Conservation (phyloP, 2,113 vertebrate species). For the Scolopax mira region DNA sequence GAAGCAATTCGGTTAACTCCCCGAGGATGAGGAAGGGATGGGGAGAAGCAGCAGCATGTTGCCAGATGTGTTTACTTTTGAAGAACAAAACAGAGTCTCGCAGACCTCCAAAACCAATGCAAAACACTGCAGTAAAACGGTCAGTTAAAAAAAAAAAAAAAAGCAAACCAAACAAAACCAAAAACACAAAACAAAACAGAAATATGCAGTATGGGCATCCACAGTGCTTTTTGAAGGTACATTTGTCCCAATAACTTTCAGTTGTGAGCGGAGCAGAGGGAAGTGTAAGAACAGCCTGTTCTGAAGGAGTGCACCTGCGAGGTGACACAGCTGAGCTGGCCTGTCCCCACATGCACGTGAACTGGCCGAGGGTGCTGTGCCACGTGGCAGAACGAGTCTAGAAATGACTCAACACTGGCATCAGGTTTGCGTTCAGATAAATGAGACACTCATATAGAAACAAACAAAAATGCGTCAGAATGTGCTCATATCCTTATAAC, state of each 20-base stretch:
- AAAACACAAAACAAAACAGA: background rate
- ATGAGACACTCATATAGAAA: background rate
- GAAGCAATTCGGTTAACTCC: background rate
- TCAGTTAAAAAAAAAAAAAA: background rate
- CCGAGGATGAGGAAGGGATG: background rate
- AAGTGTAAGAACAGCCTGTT: background rate
- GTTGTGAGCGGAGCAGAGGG: background rate
- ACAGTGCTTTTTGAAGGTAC: background rate
- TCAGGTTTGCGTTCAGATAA: background rate
- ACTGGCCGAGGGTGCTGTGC: fast-evolving
- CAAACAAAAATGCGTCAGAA: background rate
- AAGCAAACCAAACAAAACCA: background rate
- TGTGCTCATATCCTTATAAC: background rate
- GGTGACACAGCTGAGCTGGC: background rate
- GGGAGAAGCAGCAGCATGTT: background rate
- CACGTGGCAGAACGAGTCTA: fast-evolving
- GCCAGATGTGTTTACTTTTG: background rate
- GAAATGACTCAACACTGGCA: background rate
- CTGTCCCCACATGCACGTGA: background rate
- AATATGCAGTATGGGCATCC: background rate
- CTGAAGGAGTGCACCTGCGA: background rate
- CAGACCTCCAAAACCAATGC: background rate
- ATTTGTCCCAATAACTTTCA: fast-evolving
- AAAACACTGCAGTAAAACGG: background rate
- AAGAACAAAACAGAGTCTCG: background rate